Conservation (phyloP, 2,888 invertebrate species). For the Pseudanteris insignis region DNA sequence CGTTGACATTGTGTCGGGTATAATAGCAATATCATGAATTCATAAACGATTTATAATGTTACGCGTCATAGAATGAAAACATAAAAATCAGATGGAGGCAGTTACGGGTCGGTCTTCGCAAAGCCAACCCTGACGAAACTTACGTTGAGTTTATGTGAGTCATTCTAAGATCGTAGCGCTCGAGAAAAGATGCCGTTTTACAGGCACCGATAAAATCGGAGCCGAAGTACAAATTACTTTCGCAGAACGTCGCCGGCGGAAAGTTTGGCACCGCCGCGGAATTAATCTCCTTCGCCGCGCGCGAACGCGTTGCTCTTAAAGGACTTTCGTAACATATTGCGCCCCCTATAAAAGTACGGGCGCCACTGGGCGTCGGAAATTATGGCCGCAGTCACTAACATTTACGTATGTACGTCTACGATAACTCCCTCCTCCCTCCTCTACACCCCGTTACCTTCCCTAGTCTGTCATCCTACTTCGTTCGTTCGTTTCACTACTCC, state of each 20-base stretch:
- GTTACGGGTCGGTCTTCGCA: too few species aligned
- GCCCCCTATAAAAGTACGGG: constrained; percentile 38
- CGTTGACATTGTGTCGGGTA: too few species aligned
- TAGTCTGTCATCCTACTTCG: too few species aligned
- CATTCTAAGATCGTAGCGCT: constrained; percentile 35
- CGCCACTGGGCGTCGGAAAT: constrained; percentile 32
- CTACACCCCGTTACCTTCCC: too few species aligned
- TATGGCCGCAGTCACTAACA: constrained; percentile 18
- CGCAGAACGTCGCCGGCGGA: constrained; percentile 33
- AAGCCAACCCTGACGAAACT: not conserved
- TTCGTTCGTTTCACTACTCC: too few species aligned
- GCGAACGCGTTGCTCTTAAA: constrained; percentile 38
- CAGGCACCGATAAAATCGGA: constrained; percentile 35
- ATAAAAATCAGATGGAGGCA: too few species aligned
- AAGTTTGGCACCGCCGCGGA: constrained; percentile 46
- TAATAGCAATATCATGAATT: too few species aligned
- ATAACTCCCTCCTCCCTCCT: too few species aligned
- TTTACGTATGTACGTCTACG: constrained; percentile 26
- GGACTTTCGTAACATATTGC: constrained; percentile 43
- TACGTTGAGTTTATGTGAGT: constrained; percentile 25
- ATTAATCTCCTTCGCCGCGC: constrained; percentile 46
- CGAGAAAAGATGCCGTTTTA: constrained; percentile 33
- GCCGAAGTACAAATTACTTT: constrained; percentile 42
- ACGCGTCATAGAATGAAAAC: too few species aligned
- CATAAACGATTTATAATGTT: too few species aligned